Base-by-base conservation (phyloP, 2,113 vertebrate species). In the Caranx ignobilis region DNA sequence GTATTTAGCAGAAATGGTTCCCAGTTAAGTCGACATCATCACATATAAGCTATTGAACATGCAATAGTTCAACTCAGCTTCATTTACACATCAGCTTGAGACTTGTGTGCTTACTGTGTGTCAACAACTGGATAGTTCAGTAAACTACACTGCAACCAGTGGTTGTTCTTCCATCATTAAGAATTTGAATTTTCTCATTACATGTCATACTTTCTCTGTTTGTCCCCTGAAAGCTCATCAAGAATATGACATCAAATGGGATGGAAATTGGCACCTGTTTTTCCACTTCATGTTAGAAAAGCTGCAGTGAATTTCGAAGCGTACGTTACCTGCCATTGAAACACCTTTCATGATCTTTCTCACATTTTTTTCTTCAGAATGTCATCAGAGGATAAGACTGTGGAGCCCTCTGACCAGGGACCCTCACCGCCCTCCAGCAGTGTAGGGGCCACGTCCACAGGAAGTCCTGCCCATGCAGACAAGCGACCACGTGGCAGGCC, bases 351-450 rank as follows among this genome's bases (percentile, higher is more conserved):
- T 41, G 3, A 66, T 62, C 32, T 47, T 71, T 43, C 55, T 61
- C 34, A 62, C 18, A 5, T 15, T 68, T 43, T 71, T 13, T 56
- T 65, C 73, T 64, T 56, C 60, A 98, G 97, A 96, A 98, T 98
- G 97, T 97, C 97, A 96, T 96, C 97, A 96, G 96, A 98, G 96
- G 96, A 98, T 96, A 96, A 96, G 96, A 96, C 96, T 94, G 95
- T 96, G 95, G 95, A 95, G 89, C 93, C 95, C 95, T 96, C 95
- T 95, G 94, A 95, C 95, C 94, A 95, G 93, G 95, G 94, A 94
- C 94, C 96, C 93, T 96, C 95, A 88, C 95, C 96, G 82, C 93
- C 95, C 86, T 95, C 95, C 92, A 95, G 96, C 92, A 95, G 95
- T 89, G 94, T 94, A 92, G 95, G 94, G 92, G 94, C 95, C 94